A percentile compares a stretch with the other conserved stretches of the same genome.
Evolutionary conservation across 2,888 invertebrate genomes (phyloP).

Genomic region (Drosophila bunnanda): DNA sequence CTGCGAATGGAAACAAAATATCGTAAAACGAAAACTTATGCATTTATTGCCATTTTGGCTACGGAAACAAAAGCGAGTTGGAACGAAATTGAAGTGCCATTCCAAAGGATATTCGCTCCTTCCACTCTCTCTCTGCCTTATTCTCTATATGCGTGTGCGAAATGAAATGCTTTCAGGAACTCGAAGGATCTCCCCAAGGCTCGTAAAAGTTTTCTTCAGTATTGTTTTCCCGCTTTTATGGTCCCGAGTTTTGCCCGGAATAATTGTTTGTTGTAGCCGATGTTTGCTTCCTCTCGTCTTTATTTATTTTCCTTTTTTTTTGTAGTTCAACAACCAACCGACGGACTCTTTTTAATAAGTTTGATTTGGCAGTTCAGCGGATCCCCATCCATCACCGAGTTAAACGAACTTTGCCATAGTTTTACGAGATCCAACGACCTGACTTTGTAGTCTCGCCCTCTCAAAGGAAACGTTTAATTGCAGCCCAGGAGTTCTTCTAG

Average conservation of each 20-base stretch:
- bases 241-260: constrained; percentile 61
- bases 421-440: constrained; percentile 53
- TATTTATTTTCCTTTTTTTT: constrained; percentile 44
- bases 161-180: constrained; percentile 57
- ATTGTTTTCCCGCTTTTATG: constrained; percentile 73
- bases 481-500: constrained; percentile 49
- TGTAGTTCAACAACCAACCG: constrained; percentile 4
- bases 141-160: constrained; percentile 8
- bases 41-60: constrained; percentile 68
- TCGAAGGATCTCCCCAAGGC: constrained; percentile 47
- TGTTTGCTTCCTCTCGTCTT: constrained; percentile 38
- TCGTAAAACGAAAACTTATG: constrained; percentile 78
- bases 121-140: neutral
- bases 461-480: constrained; percentile 61
- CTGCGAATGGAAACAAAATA: constrained; percentile 68
- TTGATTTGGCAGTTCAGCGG: constrained; percentile 52
- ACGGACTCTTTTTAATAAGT: constrained; percentile 57
- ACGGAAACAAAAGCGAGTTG: constrained; percentile 34
- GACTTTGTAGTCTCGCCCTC: constrained; percentile 64
- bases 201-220: constrained; percentile 67
- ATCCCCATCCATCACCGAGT: constrained; percentile 39
- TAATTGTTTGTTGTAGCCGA: constrained; percentile 64
- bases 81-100: constrained; percentile 52
- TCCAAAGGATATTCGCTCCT: constrained; percentile 49
- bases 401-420: constrained; percentile 62